Conservation (phyloP, 2,797 vertebrate species). For the Enoplosus armatus region DNA sequence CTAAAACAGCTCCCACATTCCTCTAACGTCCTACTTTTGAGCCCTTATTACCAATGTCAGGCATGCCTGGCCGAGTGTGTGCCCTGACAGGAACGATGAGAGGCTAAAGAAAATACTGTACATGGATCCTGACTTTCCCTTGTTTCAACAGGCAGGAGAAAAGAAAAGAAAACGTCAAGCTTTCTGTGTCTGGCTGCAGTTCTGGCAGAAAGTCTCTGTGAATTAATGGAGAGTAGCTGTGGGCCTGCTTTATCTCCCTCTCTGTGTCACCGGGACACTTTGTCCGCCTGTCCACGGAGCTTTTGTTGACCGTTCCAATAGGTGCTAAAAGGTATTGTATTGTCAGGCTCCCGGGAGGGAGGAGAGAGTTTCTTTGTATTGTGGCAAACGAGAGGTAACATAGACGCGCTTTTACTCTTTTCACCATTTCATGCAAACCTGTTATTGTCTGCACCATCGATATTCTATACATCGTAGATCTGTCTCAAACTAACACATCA, state of each 20-base stretch:
- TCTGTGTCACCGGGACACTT: slow-evolving; percentile 15
- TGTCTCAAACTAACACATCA: background rate
- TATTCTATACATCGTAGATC: background rate
- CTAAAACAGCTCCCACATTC: slow-evolving; percentile 12
- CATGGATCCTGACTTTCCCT: background rate
- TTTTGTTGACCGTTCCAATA: slow-evolving; percentile 37
- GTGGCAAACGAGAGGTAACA: background rate
- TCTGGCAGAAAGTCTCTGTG: background rate
- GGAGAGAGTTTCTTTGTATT: slow-evolving; percentile 17
- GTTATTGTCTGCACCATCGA: too few relatives aligned
- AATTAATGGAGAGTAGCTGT: background rate
- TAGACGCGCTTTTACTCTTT: background rate
- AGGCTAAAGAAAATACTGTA: background rate
- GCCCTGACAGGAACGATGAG: background rate
- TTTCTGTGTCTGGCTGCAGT: background rate
- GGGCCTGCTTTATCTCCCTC: slow-evolving; percentile 25
- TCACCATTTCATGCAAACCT: background rate
- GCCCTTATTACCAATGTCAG: background rate
- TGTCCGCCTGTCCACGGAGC: slow-evolving; percentile 15
- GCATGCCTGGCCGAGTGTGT: background rate
- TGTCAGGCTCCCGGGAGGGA: background rate
- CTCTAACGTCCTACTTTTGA: background rate
- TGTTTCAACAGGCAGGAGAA: background rate
- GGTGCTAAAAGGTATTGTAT: slow-evolving; percentile 46
- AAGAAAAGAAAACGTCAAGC: background rate